A percentile compares a stretch with the other conserved stretches of the same genome.
Conservation (phyloP, 30 jellyfish, hydroid and myxozoan genomes). For the Aurelia coerulea region DNA sequence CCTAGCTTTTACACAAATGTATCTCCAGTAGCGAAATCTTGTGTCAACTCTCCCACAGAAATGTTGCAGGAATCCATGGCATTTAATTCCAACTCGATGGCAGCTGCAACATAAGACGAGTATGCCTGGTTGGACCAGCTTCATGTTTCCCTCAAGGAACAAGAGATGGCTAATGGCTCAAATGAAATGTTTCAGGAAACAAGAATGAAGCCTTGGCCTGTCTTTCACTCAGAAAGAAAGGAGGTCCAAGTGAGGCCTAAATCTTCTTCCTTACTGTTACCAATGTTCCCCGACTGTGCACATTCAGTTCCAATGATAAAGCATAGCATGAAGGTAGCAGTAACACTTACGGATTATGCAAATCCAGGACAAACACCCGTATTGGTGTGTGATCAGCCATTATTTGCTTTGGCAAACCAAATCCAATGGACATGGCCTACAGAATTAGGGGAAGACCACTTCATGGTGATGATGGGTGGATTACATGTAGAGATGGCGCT, state of each 20-base stretch:
- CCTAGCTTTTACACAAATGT: conserved; percentile 28
- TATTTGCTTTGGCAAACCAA: conserved; percentile 16
- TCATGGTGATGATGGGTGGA: conserved; percentile 33
- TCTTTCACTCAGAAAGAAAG: conserved; percentile 11
- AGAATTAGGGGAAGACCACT: conserved; percentile 3
- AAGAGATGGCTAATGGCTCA: conserved; percentile 9
- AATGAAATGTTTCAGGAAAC: conserved; percentile 3
- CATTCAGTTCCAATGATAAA: too few species aligned
- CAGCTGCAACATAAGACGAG: conserved; percentile 16
- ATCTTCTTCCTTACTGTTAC: too few species aligned
- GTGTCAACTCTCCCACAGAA: conserved; percentile 13
- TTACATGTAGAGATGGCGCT: conserved; percentile 26
- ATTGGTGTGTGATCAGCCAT: too few species aligned
- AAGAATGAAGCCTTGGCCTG: conserved; percentile 41
- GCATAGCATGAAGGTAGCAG: too few species aligned
- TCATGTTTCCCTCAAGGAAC: conserved; percentile 17
- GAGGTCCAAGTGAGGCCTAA: conserved; percentile 23
- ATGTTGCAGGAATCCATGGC: conserved; percentile 14
- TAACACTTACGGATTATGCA: too few species aligned
- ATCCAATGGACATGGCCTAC: conserved; percentile 42
- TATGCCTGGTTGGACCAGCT: conserved; percentile 30
- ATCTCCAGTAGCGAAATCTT: conserved; percentile 40
- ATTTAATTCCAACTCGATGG: conserved; percentile 9
- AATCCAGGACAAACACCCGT: too few species aligned
- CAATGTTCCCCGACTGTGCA: too few species aligned